These are phyloP conservation scores for Trichogramma evanescens DNA, from an alignment of 2,888 invertebrate species.

Conservation along the genomic window DNA sequence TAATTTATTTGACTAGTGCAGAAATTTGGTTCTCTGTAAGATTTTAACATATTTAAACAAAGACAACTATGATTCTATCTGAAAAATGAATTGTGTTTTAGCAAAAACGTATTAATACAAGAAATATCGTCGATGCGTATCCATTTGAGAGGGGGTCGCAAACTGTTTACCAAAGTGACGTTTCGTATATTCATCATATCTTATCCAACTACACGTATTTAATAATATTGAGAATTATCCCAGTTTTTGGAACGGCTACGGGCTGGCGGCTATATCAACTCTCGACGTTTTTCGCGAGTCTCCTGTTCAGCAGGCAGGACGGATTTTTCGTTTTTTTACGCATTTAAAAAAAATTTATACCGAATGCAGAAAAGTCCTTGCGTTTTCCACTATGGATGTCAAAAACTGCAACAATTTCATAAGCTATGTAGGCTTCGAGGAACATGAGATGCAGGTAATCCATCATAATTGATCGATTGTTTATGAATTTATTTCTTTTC, in stretches of 20 bases:
- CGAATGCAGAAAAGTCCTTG: constrained; percentile 24
- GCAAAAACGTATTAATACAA: neutral
- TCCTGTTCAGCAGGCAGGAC: neutral
- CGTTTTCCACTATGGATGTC: constrained; percentile 35
- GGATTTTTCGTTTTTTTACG: constrained; percentile 5
- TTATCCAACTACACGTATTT: neutral
- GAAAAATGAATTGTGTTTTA: neutral
- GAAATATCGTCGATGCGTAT: too few relatives aligned
- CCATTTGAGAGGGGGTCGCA: too few relatives aligned
- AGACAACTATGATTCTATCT: neutral
- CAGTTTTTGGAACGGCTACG: too few relatives aligned
- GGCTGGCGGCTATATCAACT: too few relatives aligned
- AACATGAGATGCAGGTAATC: constrained; percentile 46
- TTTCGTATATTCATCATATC: neutral
- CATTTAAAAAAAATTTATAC: constrained; percentile 21
- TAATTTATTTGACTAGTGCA: too few relatives aligned
- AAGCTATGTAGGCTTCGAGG: constrained; percentile 47
- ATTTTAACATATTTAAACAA: neutral
- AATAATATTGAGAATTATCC: neutral
- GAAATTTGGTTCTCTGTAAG: too few relatives aligned
- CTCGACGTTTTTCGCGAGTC: too few relatives aligned
- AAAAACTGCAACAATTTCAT: constrained; percentile 47
- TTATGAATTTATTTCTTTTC: constrained; percentile 1
- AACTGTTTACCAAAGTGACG: too few relatives aligned
- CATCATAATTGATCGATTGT: constrained; percentile 5